Evolutionary conservation across 2,888 invertebrate genomes (phyloP), one percentile per base, ranked within the genome.

Genomic region (Andrena hattorfiana): DNA sequence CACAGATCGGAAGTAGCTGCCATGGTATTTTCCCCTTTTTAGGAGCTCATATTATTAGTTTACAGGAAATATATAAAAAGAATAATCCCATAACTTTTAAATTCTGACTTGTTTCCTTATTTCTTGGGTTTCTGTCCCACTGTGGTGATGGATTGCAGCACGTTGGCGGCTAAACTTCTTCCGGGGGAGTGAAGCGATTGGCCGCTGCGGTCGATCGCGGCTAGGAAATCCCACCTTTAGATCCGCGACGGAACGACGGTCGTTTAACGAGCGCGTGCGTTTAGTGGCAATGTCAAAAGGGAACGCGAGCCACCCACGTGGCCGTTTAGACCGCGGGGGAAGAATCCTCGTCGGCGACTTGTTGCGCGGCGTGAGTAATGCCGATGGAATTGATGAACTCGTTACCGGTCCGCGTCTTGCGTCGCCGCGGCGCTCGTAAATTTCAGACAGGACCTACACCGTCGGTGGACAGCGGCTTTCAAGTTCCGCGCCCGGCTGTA

Each of bases 221-320:
- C 42, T 56, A n/a, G 59, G 26, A 66, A 35, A 35, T 28, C 66
- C 35, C 48, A 20, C 23, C 49, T 62, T 71, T 48, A 32, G 70
- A 10, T 35, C 48, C 30, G 49, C 74, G 60, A 63, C 63, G 42
- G 42, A 70, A 71, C 74, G 81, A 84, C 70, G 10, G 59, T 30
- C 81, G 68, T 84, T 85, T 84, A 81, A 49, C 35, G 48, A 23
- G 62, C 13, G 80, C 59, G 51, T 20, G 51, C 35, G 89, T 90
- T 89, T 88, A 85, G 87, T 89, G 89, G 86, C 91, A 92, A 92
- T 90, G 90, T 90, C 89, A 90, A 88, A 91, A 89, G 89, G 42
- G 91, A 90, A 89, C 90, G 89, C 90, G 86, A 76, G 85, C 75
- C 91, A 89, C 88, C 90, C 91, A 86, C 87, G 77, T 82, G 86